Base-by-base conservation (phyloP, 1,140 invertebrate genomes). In the Polypedilum pembai region DNA sequence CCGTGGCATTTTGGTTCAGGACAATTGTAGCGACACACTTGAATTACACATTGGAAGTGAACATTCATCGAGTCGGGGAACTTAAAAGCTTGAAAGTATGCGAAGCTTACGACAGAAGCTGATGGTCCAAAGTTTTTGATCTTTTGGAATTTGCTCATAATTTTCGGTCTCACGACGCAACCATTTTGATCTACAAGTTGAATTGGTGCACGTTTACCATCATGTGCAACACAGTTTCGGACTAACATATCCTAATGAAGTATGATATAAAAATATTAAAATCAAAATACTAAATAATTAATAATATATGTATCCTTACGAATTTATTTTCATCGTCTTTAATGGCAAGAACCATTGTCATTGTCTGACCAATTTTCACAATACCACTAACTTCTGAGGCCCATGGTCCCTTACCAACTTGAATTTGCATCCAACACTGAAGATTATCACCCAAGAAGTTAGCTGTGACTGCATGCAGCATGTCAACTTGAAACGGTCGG, bases 1-100 rank as follows among this genome's bases (percentile, higher is more conserved):
- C 88, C 87, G 12, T 85, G 90, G 80, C 92, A 95, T 83, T 94
- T 94, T 1, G 93, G 94, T 78, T 95, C 94, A 0, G 94, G 94
- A 79, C 94, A 96, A 80, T 95, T 93, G 82, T 94, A 94, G 75
- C 94, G 87, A 78, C 94, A 97, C 1, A 96, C 94, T 85, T 97
- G 94, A 77, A 97, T 96, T 1, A 95, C 93, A 80, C 94, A 96
- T 82, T 97, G 95, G 90, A 97, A 97, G 86, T 96, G 94, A 1
- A 97, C 94, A 80, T 96, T 95, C 94, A 96, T 96, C 10, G 93
- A 95, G 81, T 97, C 94, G 0, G 94, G 94, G 89, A 97, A 97
- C 83, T 97, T 96, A 85, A 96, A 97, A 0, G 94, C 94, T 84
- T 95, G 93, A 91, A 97, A 97, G 83, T 96, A 95, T 1, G 95